Base-by-base conservation (phyloP, 2,888 invertebrate species). In the Ennomos fuscantarius region DNA sequence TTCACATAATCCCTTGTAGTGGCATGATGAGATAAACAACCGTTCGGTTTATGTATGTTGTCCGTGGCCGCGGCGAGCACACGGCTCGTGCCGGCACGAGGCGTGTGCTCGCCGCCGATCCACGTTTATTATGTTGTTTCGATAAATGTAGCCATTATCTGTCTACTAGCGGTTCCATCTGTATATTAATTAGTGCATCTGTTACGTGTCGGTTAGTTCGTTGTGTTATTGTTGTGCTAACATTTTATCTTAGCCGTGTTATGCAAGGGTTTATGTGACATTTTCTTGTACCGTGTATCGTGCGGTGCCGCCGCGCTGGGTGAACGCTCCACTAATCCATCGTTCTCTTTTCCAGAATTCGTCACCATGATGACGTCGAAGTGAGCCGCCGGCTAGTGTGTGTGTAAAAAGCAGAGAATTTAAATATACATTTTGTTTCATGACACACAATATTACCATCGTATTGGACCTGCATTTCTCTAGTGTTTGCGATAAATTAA, bases 311-410 rank as follows among this genome's bases (percentile, higher is more conserved):
- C 10, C 41, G 33, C 2, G 45, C 34, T 34, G 12, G 9, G 43
- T 3, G 5, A 9, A 43, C 60, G 49, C 32, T 42, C 8, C 15
- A 62, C 73, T 84, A 73, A 84, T 74, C 42, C 2, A 49, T 55
- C 59, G 67, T 66, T 76, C 72, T 84, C 79, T 87, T 89, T 85
- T 96, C 35, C 95, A 97, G 97, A 98, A 95, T 98, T 98, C 95
- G 97, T 98, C 95, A 98, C 97, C 95, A 98, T 98, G 98, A 98
- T 98, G 98, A 98, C 98, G 95, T 98, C 98, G 95, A 98, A 98
- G 96, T 98, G 97, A 98, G 95, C 95, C 93, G 94, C 93, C 95
- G 94, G 94, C 94, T 87, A 91, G 91, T 89, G 91, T 90, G 92
- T 92, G 92, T 92, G 91, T 92, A 89, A 86, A 90, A 91, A 92